Conservation (phyloP, 2,113 vertebrate species). For the Chelonoidis abingdonii region DNA sequence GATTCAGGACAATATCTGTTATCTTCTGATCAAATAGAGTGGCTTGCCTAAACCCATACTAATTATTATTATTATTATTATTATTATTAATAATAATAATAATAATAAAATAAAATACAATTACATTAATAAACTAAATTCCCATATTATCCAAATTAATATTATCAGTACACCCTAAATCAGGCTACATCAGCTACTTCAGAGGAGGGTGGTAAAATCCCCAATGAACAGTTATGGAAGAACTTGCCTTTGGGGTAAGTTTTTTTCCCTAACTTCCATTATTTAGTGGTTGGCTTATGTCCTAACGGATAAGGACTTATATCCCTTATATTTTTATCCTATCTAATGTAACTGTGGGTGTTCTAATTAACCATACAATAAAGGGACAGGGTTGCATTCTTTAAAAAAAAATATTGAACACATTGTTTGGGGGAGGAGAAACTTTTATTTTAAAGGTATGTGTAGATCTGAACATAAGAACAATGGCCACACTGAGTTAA, state of each 20-base stretch:
- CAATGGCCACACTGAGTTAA: too few species aligned
- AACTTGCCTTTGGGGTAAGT: not conserved
- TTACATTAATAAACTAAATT: too few species aligned
- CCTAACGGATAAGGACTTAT: not conserved
- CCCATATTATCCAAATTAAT: too few species aligned
- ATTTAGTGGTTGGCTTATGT: not conserved
- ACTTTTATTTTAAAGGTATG: not conserved
- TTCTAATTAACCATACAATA: not conserved
- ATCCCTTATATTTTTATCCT: not conserved
- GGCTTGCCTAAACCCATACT: too few species aligned
- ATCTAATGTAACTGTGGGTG: not conserved
- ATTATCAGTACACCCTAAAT: too few species aligned
- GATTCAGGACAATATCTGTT: too few species aligned
- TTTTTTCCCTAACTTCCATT: not conserved
- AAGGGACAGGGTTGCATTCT: not conserved
- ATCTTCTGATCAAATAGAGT: too few species aligned
- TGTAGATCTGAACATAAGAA: not conserved
- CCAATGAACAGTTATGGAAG: not conserved
- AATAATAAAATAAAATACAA: too few species aligned
- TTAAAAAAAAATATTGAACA: not conserved
- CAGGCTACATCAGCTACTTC: not conserved
- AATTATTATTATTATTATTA: too few species aligned
- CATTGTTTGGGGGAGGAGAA: not conserved
- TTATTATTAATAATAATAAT: too few species aligned
- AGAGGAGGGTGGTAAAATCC: not conserved